Percentiles rank a stretch among this genome's conserved stretches.
phyloP scores from a whole-genome alignment of 1,140 invertebrate species.

The Periplaneta americana region DNA sequence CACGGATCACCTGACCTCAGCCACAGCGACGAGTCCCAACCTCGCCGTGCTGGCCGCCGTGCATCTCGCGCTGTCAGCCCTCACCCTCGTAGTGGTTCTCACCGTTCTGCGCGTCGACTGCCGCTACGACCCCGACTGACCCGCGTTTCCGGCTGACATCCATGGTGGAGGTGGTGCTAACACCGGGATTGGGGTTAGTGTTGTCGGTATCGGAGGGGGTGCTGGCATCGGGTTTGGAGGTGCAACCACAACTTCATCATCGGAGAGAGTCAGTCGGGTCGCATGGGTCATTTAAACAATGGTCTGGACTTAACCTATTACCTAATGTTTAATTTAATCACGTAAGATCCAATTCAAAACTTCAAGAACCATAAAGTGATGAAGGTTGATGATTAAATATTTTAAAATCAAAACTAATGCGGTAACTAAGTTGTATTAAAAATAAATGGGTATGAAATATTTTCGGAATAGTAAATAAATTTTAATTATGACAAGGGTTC shows the following conservation, averaged over 20 bases:
- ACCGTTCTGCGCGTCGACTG: conserved; percentile 6
- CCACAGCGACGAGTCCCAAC: background rate
- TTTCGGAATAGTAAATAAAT: too few species aligned
- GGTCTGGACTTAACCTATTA: background rate
- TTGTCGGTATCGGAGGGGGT: background rate
- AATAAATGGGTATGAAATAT: too few species aligned
- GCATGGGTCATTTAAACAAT: conserved; percentile 12
- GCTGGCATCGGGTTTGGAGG: background rate
- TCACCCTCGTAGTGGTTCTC: background rate
- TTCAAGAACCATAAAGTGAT: too few species aligned
- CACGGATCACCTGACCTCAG: background rate
- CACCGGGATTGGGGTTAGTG: background rate
- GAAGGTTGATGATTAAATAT: too few species aligned
- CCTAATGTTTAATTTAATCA: background rate
- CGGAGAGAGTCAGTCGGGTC: background rate
- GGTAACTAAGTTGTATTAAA: too few species aligned
- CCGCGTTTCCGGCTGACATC: background rate
- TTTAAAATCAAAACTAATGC: too few species aligned
- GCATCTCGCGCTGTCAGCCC: background rate
- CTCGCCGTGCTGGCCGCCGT: conserved; percentile 6
- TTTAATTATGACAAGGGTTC: too few species aligned
- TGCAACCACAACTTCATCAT: background rate
- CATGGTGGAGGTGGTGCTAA: background rate
- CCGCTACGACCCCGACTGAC: conserved; percentile 13
- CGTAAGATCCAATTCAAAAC: background rate